These are phyloP conservation scores for Garrulus glandarius DNA, from an alignment of 2,797 vertebrate species.

Conservation along the genomic window DNA sequence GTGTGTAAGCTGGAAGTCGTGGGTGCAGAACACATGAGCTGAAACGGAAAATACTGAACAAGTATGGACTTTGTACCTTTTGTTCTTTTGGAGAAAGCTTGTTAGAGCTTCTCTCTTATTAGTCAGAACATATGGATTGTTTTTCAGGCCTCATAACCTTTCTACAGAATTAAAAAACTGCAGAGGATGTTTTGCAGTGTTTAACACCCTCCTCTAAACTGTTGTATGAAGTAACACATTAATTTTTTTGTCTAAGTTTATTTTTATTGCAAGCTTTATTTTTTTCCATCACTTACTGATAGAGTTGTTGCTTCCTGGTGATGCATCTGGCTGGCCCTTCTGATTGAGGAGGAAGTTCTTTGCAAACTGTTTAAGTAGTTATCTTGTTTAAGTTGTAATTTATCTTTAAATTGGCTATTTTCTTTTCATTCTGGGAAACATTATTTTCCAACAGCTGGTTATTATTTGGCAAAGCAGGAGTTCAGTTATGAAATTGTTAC, in stretches of 20 bases:
- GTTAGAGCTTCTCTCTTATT: neutral
- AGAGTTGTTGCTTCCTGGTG: neutral
- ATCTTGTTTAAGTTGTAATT: neutral
- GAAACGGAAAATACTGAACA: neutral
- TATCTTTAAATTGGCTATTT: neutral
- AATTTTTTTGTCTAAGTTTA: neutral
- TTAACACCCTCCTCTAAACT: neutral
- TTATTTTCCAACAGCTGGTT: neutral
- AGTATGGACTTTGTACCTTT: neutral
- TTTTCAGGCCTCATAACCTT: neutral
- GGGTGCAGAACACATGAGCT: neutral
- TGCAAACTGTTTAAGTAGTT: neutral
- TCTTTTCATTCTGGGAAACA: neutral
- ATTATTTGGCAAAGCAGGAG: neutral
- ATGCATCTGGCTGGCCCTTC: neutral
- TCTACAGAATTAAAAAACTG: neutral
- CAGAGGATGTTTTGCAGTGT: neutral
- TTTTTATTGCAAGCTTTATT: neutral
- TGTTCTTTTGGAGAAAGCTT: neutral
- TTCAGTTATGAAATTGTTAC: constrained; percentile 7
- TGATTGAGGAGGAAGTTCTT: neutral
- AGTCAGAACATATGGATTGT: neutral
- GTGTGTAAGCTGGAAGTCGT: neutral
- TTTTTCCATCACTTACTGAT: neutral
- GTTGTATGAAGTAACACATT: neutral